Conservation (phyloP, 2,888 invertebrate species). For the Electrophaes corylata region DNA sequence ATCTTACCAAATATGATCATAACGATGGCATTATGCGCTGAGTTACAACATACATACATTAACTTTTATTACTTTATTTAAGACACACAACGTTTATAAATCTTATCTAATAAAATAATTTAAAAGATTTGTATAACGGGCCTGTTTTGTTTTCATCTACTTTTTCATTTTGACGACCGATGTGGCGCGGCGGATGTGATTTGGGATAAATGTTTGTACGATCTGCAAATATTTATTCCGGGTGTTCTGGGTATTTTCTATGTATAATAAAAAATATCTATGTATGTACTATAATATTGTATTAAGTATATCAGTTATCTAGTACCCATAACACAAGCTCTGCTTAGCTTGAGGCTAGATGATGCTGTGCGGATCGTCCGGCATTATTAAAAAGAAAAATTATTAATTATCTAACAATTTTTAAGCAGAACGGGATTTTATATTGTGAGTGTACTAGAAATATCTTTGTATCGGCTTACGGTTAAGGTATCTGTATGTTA, state of each 20-base stretch:
- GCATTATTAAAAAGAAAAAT: too few relatives aligned
- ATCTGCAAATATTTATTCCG: too few relatives aligned
- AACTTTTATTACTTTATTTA: conserved; percentile 22
- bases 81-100: conserved; percentile 16
- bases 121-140: conserved; percentile 6
- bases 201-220: too few relatives aligned
- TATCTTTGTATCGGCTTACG: background rate
- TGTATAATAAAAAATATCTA: too few relatives aligned
- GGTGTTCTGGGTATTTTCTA: too few relatives aligned
- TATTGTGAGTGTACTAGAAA: background rate
- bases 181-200: too few relatives aligned
- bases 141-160: conserved; percentile 3
- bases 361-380: too few relatives aligned
- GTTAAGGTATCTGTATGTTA: background rate
- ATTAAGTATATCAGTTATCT: too few relatives aligned
- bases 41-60: conserved; percentile 14
- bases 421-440: background rate
- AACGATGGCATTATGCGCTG: background rate
- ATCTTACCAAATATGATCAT: conserved; percentile 3
- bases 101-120: conserved; percentile 28
- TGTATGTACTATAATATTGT: too few relatives aligned
- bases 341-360: too few relatives aligned
- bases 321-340: too few relatives aligned
- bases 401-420: background rate
- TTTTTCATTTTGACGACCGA: too few relatives aligned